Evolutionary conservation across 2,888 invertebrate genomes (phyloP).

Genomic region (Hydrotaea cyrtoneurina): DNA sequence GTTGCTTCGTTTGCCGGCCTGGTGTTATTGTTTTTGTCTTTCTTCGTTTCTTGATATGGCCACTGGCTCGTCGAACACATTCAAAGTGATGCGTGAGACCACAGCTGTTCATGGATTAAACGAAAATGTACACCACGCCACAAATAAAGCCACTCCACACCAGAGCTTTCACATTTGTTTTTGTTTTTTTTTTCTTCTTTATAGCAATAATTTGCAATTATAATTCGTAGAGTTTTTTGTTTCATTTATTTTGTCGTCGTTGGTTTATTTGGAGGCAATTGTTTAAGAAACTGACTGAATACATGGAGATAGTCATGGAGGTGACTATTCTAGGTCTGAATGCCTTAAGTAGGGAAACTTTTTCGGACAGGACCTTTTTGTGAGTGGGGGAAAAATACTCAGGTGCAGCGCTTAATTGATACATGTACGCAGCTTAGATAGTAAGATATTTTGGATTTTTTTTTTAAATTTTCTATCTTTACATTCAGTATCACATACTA

Average conservation of each 20-base stretch:
- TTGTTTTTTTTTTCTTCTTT: too few relatives aligned
- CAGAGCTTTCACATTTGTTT: slow-evolving; percentile 63
- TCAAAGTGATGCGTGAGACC: slow-evolving; percentile 65
- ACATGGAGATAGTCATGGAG: neutral
- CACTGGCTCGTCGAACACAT: neutral
- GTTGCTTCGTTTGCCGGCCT: neutral
- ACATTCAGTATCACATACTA: too few relatives aligned
- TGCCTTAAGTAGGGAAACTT: too few relatives aligned
- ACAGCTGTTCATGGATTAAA: slow-evolving; percentile 61
- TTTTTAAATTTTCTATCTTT: too few relatives aligned
- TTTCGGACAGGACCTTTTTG: too few relatives aligned
- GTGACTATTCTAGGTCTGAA: neutral
- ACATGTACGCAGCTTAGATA: neutral
- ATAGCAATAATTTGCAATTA: slow-evolving; percentile 66
- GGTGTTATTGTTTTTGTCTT: neutral
- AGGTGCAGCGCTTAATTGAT: neutral
- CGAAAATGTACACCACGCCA: slow-evolving; percentile 4
- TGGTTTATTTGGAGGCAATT: slow-evolving; percentile 42
- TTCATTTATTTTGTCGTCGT: too few relatives aligned
- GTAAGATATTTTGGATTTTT: too few relatives aligned
- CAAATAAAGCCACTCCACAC: slow-evolving; percentile 32
- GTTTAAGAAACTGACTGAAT: slow-evolving; percentile 32
- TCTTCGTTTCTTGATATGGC: neutral
- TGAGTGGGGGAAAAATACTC: too few relatives aligned
- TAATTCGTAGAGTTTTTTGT: slow-evolving; percentile 53